Evolutionary conservation across 2,888 invertebrate species (phyloP).

Genomic region (Dynastes tityus): DNA sequence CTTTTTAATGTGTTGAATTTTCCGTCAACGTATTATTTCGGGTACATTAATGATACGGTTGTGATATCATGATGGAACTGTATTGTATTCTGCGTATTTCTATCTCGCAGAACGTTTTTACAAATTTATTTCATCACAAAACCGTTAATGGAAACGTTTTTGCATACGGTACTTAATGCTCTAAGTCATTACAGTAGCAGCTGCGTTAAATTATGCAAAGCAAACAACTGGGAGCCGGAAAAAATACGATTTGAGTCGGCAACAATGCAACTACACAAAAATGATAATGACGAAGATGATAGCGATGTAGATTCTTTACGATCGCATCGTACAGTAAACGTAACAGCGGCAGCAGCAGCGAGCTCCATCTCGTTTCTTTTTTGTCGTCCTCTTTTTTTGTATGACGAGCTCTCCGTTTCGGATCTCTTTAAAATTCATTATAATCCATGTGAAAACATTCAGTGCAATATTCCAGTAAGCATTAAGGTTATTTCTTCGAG

Average conservation of each 20-base stretch:
- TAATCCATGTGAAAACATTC: slow-evolving; percentile 29
- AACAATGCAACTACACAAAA: slow-evolving; percentile 8
- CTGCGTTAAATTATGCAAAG: slow-evolving; percentile 25
- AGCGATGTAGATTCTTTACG: slow-evolving; percentile 15
- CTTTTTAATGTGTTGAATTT: too few relatives aligned
- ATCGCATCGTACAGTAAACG: background rate
- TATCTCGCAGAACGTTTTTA: background rate
- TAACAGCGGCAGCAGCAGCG: background rate
- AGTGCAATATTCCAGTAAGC: slow-evolving; percentile 25
- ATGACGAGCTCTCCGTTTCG: slow-evolving; percentile 13
- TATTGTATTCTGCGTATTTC: too few relatives aligned
- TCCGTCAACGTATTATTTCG: too few relatives aligned
- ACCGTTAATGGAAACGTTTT: slow-evolving; percentile 18
- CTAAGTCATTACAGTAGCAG: slow-evolving; percentile 10
- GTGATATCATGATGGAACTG: too few relatives aligned
- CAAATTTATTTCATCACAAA: slow-evolving; percentile 6
- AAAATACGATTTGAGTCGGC: background rate
- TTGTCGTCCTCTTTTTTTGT: background rate
- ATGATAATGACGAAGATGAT: slow-evolving; percentile 25
- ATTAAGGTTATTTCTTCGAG: slow-evolving; percentile 17
- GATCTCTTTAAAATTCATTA: slow-evolving; percentile 29
- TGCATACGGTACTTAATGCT: slow-evolving; percentile 14
- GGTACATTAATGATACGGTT: too few relatives aligned
- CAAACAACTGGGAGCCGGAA: slow-evolving; percentile 1
- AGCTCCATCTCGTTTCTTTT: background rate